Evolutionary conservation across 92 coral and sea anemone genomes (phyloP).

Genomic region (Pocillopora grandis): DNA sequence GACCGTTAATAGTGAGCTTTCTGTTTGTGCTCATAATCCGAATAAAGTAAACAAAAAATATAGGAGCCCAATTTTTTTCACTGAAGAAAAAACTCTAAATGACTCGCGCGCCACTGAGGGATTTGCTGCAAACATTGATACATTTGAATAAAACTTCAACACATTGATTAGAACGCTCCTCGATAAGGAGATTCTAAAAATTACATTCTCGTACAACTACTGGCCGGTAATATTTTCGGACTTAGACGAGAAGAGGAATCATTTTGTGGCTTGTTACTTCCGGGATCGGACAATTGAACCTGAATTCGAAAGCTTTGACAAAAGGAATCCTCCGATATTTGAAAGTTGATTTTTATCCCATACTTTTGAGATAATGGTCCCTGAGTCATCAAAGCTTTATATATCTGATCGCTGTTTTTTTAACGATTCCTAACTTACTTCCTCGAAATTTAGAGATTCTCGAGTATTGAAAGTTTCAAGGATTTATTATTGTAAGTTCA

Average conservation of each 20-base stretch:
- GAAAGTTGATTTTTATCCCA: no score
- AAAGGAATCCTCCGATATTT: no score
- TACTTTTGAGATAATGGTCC: no score
- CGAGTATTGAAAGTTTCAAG: no score
- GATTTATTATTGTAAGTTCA: no score
- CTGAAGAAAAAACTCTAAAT: neutral
- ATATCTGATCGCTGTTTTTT: no score
- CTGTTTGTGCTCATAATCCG: slow-evolving; percentile 2
- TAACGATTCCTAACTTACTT: no score
- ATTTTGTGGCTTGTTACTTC: neutral
- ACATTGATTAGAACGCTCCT: neutral
- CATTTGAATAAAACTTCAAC: neutral
- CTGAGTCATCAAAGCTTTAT: no score
- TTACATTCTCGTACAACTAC: neutral
- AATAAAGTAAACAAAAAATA: neutral
- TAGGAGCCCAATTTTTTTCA: slow-evolving; percentile 19
- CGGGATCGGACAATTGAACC: no score
- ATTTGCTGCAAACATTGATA: neutral
- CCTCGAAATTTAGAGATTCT: no score
- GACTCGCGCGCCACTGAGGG: neutral
- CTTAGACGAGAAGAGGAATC: neutral
- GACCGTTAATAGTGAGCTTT: slow-evolving; percentile 12
- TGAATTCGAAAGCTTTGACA: no score
- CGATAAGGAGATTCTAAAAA: neutral
- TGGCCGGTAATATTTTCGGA: neutral